phyloP scores from a whole-genome alignment of 1,140 invertebrate genomes.

The Brevipalpus yothersi region DNA sequence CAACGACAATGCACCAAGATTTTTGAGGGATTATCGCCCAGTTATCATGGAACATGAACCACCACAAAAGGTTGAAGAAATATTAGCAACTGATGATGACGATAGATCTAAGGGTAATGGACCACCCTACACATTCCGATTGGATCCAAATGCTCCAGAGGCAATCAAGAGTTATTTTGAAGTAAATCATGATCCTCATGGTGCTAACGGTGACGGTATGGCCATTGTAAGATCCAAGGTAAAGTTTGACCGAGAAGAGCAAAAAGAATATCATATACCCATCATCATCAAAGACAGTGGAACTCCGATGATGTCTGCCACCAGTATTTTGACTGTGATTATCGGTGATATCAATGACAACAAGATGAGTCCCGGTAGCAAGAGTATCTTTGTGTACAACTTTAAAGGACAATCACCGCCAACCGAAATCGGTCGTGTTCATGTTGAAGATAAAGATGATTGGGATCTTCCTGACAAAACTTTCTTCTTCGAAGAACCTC shows the following conservation, averaged over 20 bases:
- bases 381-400: constrained; percentile 90
- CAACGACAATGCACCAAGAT: constrained; percentile 52
- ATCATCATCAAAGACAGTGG: constrained; percentile 78
- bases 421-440: constrained; percentile 77
- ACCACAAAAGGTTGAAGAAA: constrained; percentile 67
- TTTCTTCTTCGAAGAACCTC: constrained; percentile 50
- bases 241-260: constrained; percentile 79
- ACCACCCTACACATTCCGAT: constrained; percentile 72
- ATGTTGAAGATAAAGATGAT: constrained; percentile 86
- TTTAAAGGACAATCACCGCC: constrained; percentile 64
- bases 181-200: constrained; percentile 38
- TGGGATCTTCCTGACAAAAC: constrained; percentile 93
- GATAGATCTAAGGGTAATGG: constrained; percentile 80
- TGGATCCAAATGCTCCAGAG: constrained; percentile 73
- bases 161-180: constrained; percentile 74
- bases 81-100: constrained; percentile 80
- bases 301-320: constrained; percentile 76
- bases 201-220: constrained; percentile 83
- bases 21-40: constrained; percentile 55
- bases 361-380: constrained; percentile 82
- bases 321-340: constrained; percentile 74
- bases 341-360: constrained; percentile 90
- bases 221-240: constrained; percentile 66
- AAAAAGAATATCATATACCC: constrained; percentile 78
- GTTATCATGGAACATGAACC: constrained; percentile 61